Evolutionary conservation across 2,888 invertebrate species (phyloP).

Genomic region (Tipula unca): DNA sequence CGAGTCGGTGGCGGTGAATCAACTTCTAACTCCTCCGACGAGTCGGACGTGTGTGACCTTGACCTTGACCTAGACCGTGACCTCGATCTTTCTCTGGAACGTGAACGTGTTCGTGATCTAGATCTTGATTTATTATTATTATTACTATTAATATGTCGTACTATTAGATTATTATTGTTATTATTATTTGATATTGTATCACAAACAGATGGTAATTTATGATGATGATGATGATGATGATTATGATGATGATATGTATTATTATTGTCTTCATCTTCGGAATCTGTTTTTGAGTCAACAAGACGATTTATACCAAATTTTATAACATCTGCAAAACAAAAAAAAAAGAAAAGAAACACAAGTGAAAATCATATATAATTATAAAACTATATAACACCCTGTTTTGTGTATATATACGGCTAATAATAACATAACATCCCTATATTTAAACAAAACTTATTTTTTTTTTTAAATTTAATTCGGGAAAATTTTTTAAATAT

Average conservation of each 20-base stretch:
- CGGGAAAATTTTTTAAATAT: conserved; percentile 14
- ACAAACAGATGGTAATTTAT: conserved; percentile 16
- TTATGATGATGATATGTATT: conserved; percentile 41
- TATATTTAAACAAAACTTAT: neutral
- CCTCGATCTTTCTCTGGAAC: conserved; percentile 37
- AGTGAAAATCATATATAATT: neutral
- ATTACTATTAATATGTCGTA: neutral
- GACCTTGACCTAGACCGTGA: conserved; percentile 36
- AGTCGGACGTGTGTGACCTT: conserved; percentile 43
- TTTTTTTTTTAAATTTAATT: neutral
- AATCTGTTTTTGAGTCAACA: conserved; percentile 50
- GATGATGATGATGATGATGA: neutral
- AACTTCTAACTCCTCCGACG: conserved; percentile 66
- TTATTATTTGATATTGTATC: conserved; percentile 23
- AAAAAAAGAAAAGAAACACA: conserved; percentile 25
- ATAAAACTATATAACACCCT: neutral
- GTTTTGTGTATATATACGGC: neutral
- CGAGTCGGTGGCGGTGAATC: conserved; percentile 58
- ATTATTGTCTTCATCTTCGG: conserved; percentile 52
- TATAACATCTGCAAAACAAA: conserved; percentile 60
- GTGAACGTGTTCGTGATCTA: conserved; percentile 20
- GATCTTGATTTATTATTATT: conserved; percentile 21
- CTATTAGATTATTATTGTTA: conserved; percentile 18
- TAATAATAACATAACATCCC: neutral
- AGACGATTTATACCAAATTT: conserved; percentile 78